These are phyloP conservation scores for Poeciliopsis presidionis DNA, from an alignment of 2,797 vertebrate species.

Conservation along the genomic window DNA sequence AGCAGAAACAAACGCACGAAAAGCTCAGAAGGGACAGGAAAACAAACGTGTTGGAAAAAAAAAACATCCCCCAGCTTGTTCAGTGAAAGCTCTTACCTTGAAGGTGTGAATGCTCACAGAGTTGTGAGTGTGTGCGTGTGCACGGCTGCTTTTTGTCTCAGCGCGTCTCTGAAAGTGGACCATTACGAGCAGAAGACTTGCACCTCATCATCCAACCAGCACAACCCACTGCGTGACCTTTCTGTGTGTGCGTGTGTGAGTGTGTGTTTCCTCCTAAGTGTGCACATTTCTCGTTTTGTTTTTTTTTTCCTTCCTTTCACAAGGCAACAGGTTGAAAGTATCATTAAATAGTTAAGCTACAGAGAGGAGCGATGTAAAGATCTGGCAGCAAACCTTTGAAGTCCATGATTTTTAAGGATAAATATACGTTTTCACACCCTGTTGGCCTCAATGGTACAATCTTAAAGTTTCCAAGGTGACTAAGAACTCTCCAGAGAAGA, in stretches of 20 bases:
- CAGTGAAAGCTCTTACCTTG: slow-evolving; percentile 57
- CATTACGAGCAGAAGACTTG: slow-evolving; percentile 21
- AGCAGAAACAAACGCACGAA: slow-evolving; percentile 1
- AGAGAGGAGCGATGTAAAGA: slow-evolving; percentile 7
- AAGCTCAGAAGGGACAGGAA: not conserved
- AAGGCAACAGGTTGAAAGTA: slow-evolving; percentile 44
- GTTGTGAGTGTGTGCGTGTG: not conserved
- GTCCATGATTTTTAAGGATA: slow-evolving; percentile 32
- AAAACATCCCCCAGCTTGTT: not conserved
- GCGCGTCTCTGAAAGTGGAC: slow-evolving; percentile 35
- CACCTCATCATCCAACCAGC: slow-evolving; percentile 44
- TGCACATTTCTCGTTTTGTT: slow-evolving; percentile 5
- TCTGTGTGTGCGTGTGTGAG: not conserved
- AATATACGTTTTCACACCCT: slow-evolving; percentile 23
- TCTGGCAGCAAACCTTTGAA: slow-evolving; percentile 20
- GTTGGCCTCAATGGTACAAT: not conserved
- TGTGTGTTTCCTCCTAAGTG: slow-evolving; percentile 30
- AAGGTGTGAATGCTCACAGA: slow-evolving; percentile 34
- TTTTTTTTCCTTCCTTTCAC: slow-evolving; percentile 9
- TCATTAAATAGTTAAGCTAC: slow-evolving; percentile 16
- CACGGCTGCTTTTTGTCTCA: slow-evolving; percentile 17
- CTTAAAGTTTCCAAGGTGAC: not conserved
- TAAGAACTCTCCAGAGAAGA: not conserved
- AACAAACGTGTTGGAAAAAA: slow-evolving; percentile 6
- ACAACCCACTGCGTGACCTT: slow-evolving; percentile 12